Conservation (phyloP, 2,113 vertebrate genomes). For the Callocephalon fimbriatum region DNA sequence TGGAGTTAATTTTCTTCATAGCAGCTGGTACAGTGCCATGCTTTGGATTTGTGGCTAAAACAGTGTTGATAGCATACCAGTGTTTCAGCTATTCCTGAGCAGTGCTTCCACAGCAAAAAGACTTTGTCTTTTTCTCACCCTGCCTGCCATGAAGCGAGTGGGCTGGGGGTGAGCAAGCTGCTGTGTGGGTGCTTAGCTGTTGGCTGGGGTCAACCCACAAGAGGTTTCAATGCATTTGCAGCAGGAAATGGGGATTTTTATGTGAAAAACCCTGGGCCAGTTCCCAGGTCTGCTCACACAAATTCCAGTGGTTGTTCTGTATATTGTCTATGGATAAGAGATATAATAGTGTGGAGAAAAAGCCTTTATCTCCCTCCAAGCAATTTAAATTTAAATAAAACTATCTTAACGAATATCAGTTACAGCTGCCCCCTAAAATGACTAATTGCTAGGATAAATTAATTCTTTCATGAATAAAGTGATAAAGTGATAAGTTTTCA, state of each 20-base stretch:
- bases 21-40: neutral
- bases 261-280: neutral
- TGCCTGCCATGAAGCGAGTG: fast-evolving
- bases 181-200: neutral
- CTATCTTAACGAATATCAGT: neutral
- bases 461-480: conserved; percentile 44
- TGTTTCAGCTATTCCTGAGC: neutral
- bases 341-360: neutral
- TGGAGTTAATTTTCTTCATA: neutral
- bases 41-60: neutral
- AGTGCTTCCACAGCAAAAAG: neutral
- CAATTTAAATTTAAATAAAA: conserved; percentile 51
- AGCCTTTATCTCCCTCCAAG: neutral
- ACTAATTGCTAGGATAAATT: conserved; percentile 60
- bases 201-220: neutral
- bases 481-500: conserved; percentile 35
- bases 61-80: neutral
- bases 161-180: neutral
- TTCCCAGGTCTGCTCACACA: neutral
- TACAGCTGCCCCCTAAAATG: conserved; percentile 13
- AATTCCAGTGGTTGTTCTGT: neutral
- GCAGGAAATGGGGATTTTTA: neutral
- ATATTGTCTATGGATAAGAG: neutral
- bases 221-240: neutral
- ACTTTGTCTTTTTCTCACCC: neutral